Evolutionary conservation across 2,797 vertebrate genomes (phyloP).

Genomic region (Neomorphus geoffroyi): DNA sequence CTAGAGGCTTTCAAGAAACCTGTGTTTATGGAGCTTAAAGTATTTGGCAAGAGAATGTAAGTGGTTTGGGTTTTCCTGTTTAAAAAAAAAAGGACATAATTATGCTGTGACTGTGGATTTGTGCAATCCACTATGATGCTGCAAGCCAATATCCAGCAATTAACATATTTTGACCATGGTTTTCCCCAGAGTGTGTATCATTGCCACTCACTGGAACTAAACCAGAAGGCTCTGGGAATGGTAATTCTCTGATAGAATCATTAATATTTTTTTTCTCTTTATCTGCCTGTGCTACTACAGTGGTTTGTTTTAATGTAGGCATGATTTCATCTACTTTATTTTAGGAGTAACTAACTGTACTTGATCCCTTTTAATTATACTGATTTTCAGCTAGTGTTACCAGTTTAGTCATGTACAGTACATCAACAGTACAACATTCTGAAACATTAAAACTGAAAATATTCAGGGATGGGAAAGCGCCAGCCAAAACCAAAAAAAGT

Average conservation of each 20-base stretch:
- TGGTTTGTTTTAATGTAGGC: background rate
- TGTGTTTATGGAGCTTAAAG: background rate
- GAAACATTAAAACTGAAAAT: background rate
- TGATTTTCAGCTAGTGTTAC: background rate
- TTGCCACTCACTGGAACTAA: background rate
- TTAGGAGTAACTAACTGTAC: background rate
- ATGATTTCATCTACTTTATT: background rate
- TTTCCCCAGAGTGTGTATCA: background rate
- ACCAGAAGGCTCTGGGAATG: constrained; percentile 13
- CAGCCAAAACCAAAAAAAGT: background rate
- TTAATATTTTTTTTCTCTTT: background rate
- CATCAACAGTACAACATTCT: background rate
- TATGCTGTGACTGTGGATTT: background rate
- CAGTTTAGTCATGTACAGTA: background rate
- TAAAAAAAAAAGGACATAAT: background rate
- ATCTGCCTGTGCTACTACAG: background rate
- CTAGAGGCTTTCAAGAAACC: background rate
- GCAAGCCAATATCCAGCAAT: background rate
- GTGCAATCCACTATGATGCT: background rate
- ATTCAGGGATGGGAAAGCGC: background rate
- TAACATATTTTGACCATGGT: background rate
- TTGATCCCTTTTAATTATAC: background rate
- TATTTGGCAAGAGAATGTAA: background rate
- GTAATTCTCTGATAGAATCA: constrained; percentile 16
- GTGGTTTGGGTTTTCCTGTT: background rate